Evolutionary conservation across 2,888 invertebrate species (phyloP), one percentile per base, ranked within the genome.

Genomic region (Nebria salina): DNA sequence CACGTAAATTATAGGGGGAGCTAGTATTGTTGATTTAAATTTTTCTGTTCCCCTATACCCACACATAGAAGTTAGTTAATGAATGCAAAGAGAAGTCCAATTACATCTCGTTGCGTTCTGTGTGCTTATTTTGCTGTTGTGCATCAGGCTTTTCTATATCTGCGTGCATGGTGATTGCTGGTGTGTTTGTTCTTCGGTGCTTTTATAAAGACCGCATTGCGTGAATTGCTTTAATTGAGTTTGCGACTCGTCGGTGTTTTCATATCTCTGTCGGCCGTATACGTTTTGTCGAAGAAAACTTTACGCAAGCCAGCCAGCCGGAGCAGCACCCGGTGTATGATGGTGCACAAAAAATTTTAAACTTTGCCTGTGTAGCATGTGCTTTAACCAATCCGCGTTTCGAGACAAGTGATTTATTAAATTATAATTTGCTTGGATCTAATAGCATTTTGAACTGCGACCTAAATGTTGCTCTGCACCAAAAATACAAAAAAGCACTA

Each of bases 151-250:
- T 13, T 13, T 54, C 54, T 54, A 54, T 54, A 54, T 54, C 13
- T 54, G 54, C 13, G 54, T 54, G 54, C 54, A 13, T 54, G 54
- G 34, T 34, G 34, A 34, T 34, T 54, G 54, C 54, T 54, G 13
- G 54, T 54, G 54, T 54, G 54, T 13, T 65, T 25, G 20, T 34
- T 68, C 54, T 54, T 64, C 68, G 77, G 76, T 75, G 76, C 75
- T 81, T 54, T 79, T 82, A 76, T 78, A 82, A 81, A 83, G 81
- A 82, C 81, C 83, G 82, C 77, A 82, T 83, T 81, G 81, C 84
- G 83, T 82, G 83, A 83, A 83, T 83, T 82, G 83, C 68, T 82
- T 83, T 84, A 84, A 84, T 84, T 84, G 84, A 83, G 84, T 84
- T 84, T 84, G 82, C 81, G 83, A 83, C 81, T 82, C 82, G 83